Conservation (phyloP, 2,888 invertebrate species). For the Xanthorhoe spadicearia region DNA sequence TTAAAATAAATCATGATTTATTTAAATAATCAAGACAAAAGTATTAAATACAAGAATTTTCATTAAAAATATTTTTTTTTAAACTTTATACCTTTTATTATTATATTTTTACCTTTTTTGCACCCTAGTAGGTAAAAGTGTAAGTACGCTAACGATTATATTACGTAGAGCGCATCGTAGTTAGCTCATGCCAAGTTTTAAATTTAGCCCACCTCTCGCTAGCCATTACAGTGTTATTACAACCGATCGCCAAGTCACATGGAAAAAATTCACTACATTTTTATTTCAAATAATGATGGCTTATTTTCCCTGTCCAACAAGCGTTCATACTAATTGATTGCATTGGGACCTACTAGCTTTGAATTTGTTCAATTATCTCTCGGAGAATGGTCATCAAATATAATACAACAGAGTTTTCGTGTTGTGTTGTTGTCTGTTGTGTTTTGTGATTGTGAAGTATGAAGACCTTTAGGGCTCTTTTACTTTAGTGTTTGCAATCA, state of each 20-base stretch:
- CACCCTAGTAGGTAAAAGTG: constrained; percentile 9
- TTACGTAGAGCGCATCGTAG: constrained; percentile 50
- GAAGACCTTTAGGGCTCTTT: background rate
- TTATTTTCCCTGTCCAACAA: constrained; percentile 7
- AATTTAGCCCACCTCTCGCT: constrained; percentile 62
- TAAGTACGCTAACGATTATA: constrained; percentile 9
- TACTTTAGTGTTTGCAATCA: constrained; percentile 3
- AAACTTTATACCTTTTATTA: no score
- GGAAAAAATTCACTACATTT: constrained; percentile 47
- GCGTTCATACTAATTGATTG: background rate
- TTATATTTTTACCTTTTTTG: background rate
- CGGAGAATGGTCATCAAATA: no score
- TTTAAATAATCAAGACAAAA: no score
- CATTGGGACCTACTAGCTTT: background rate
- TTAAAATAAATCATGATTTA: no score
- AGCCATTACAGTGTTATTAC: constrained; percentile 60
- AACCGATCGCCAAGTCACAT: constrained; percentile 68
- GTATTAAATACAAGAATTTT: no score
- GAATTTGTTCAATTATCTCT: background rate
- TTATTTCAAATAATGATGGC: constrained; percentile 7
- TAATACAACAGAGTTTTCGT: no score
- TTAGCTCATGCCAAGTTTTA: constrained; percentile 71
- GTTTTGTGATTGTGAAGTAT: no score
- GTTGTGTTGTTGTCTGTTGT: no score
- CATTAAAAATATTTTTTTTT: no score